Evolutionary conservation across 2,113 vertebrate genomes (phyloP).

Genomic region (Calyptommatus sinebrachiatus): DNA sequence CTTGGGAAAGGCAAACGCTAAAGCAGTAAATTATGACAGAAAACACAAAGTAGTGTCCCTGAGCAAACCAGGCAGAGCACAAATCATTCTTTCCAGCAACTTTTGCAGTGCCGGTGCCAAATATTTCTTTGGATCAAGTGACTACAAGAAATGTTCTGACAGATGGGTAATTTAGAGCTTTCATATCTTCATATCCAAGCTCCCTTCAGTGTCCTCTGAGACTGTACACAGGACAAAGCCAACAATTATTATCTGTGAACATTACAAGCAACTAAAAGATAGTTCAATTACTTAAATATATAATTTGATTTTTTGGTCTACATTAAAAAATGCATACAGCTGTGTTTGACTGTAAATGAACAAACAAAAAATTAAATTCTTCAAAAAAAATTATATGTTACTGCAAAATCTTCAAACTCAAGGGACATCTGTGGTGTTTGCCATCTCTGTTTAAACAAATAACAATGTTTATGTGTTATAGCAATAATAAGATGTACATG

Average conservation of each 20-base stretch:
- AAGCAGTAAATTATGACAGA: too few species aligned
- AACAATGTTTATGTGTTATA: too few species aligned
- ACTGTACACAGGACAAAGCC: neutral
- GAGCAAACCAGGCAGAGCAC: too few species aligned
- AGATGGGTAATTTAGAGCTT: too few species aligned
- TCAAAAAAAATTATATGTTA: constrained; percentile 14
- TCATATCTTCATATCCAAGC: too few species aligned
- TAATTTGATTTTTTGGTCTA: neutral
- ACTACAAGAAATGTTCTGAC: too few species aligned
- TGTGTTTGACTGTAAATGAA: constrained; percentile 13
- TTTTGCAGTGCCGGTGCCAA: too few species aligned
- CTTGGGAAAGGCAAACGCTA: too few species aligned
- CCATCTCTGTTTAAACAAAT: neutral
- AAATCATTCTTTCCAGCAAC: too few species aligned
- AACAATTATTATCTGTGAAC: neutral
- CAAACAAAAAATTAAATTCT: neutral
- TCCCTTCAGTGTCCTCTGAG: too few species aligned
- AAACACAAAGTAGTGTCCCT: too few species aligned
- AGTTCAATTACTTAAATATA: neutral
- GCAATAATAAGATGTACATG: too few species aligned
- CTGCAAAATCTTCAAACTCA: neutral
- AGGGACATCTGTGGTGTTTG: constrained; percentile 9
- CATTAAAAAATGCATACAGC: constrained; percentile 21
- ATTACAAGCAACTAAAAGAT: neutral
- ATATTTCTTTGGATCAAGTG: neutral